Evolutionary conservation across 2,797 vertebrate genomes (phyloP).

Genomic region (Melanotaenia pygmaea): DNA sequence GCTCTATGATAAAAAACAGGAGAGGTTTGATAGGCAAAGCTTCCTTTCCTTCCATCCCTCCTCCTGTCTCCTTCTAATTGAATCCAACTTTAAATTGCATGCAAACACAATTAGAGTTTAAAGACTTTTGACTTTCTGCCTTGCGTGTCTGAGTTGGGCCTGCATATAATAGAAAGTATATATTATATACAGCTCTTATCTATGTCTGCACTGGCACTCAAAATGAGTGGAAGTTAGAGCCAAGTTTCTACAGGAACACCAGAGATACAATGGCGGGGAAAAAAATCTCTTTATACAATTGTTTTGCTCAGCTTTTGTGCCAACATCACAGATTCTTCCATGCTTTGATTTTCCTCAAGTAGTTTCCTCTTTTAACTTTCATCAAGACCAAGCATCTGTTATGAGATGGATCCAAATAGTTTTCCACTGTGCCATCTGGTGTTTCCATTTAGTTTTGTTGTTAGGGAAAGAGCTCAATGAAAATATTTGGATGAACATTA

Average conservation of each 20-base stretch:
- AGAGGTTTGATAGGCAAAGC: constrained; percentile 59
- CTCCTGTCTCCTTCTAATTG: constrained; percentile 31
- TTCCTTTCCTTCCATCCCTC: constrained; percentile 34
- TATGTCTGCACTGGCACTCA: neutral
- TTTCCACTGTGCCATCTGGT: constrained; percentile 43
- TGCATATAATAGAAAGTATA: neutral
- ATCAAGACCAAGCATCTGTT: constrained; percentile 61
- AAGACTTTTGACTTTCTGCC: constrained; percentile 7
- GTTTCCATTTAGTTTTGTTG: constrained; percentile 1
- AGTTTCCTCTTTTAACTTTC: constrained; percentile 55
- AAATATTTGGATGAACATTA: neutral
- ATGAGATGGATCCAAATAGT: constrained; percentile 38
- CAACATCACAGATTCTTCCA: constrained; percentile 18
- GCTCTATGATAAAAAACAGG: constrained; percentile 70
- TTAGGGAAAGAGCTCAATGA: neutral
- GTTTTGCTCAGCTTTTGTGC: constrained; percentile 16
- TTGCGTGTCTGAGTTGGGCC: neutral
- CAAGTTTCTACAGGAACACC: constrained; percentile 8
- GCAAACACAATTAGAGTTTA: constrained; percentile 12
- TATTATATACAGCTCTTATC: neutral
- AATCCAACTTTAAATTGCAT: constrained; percentile 32
- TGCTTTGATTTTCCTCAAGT: constrained; percentile 37
- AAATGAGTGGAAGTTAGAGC: constrained; percentile 14
- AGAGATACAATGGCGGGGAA: constrained; percentile 1
- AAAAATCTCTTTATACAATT: constrained; percentile 4